A percentile compares a stretch with the other conserved stretches of the same genome.
Evolutionary conservation across 2,888 invertebrate species (phyloP).

Genomic region (Xanthia icteritia): DNA sequence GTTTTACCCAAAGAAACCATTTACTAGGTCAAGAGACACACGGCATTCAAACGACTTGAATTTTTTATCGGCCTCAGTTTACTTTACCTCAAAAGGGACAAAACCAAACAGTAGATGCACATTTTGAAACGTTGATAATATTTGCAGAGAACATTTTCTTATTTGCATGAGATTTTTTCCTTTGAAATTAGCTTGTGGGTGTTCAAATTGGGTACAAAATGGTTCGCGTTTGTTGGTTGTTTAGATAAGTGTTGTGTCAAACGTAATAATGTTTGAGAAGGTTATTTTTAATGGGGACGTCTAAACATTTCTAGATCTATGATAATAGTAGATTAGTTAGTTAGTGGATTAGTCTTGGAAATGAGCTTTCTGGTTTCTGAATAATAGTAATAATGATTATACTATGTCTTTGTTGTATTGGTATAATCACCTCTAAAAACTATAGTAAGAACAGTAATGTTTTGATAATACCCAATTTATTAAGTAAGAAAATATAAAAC

Average conservation of each 20-base stretch:
- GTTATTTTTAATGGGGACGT: not conserved
- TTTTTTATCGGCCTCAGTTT: constrained; percentile 60
- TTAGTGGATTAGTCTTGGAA: not conserved
- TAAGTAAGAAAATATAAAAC: not conserved
- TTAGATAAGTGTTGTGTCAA: constrained; percentile 10
- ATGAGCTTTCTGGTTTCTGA: no score
- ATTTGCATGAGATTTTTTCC: constrained; percentile 44
- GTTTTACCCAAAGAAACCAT: constrained; percentile 22
- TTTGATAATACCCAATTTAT: not conserved
- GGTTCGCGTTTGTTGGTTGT: constrained; percentile 25
- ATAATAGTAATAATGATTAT: no score
- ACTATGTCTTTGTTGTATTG: no score
- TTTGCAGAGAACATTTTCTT: constrained; percentile 51
- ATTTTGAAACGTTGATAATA: constrained; percentile 55
- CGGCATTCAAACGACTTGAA: constrained; percentile 60
- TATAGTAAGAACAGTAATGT: not conserved
- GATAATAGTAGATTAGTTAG: not conserved
- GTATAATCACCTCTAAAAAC: not conserved
- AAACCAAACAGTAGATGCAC: constrained; percentile 58
- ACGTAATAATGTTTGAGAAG: constrained; percentile 20
- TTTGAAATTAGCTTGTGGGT: constrained; percentile 13
- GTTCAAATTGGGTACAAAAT: constrained; percentile 31
- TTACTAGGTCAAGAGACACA: constrained; percentile 46
- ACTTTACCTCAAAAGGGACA: constrained; percentile 40
- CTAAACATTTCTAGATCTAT: not conserved